Evolutionary conservation across 1,140 invertebrate genomes (phyloP).

Genomic region (Brachionus koreanus): DNA sequence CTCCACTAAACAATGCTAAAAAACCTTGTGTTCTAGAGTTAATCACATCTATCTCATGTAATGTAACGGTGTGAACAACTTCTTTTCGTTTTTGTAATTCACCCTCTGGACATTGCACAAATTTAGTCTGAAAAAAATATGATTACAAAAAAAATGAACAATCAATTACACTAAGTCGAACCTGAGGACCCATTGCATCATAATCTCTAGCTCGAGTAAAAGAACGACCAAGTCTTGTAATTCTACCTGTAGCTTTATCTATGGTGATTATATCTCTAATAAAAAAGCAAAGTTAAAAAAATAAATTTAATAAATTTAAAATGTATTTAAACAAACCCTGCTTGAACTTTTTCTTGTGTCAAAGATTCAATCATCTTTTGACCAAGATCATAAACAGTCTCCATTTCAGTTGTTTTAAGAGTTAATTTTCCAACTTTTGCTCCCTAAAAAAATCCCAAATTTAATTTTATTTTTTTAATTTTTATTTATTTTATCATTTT

Average conservation of each 20-base stretch:
- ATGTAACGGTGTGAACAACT: constrained; percentile 92
- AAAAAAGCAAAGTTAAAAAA: not conserved
- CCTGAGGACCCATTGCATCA: constrained; percentile 84
- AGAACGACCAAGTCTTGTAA: constrained; percentile 85
- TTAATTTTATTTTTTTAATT: not conserved
- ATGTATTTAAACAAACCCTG: constrained; percentile 57
- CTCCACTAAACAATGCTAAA: constrained; percentile 90
- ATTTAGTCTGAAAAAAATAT: constrained; percentile 64
- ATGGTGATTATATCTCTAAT: constrained; percentile 90
- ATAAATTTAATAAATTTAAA: not conserved
- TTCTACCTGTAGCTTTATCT: constrained; percentile 95
- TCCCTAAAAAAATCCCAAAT: constrained; percentile 61
- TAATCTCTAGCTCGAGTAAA: constrained; percentile 93
- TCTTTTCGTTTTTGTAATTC: constrained; percentile 98
- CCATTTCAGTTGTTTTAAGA: constrained; percentile 98
- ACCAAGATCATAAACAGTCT: constrained; percentile 96
- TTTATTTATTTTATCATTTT: constrained; percentile 46
- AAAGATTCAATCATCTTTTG: constrained; percentile 97
- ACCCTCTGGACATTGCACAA: constrained; percentile 96
- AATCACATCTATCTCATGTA: constrained; percentile 98
- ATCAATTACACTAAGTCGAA: constrained; percentile 60
- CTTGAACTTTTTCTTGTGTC: constrained; percentile 83
- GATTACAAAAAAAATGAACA: not conserved
- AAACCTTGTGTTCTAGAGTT: constrained; percentile 95
- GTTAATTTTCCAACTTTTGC: constrained; percentile 85